Evolutionary conservation across 2,888 invertebrate genomes (phyloP), one percentile per base, ranked within the genome.

Genomic region (Antheraea yamamai): DNA sequence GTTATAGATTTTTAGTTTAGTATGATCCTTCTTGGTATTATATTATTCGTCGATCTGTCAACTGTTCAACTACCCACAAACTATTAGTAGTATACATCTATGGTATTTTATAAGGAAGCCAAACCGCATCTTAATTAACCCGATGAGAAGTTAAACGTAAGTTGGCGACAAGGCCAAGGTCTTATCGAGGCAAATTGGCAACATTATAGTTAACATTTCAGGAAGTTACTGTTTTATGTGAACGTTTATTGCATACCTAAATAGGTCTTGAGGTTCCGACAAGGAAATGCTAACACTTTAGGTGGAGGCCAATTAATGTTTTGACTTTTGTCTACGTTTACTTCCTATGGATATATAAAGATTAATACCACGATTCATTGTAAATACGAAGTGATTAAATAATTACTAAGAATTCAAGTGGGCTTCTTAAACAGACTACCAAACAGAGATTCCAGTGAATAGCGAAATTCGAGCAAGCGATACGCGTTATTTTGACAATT

Each of bases 111-210:
- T 20, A 30, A 66, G 30, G 64, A 30, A 66, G 12, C 26, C 64
- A 26, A 66, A 66, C 26, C 30, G 30, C 64, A 66, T 66, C 16
- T 66, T 66, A 66, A 66, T 30, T 66, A 16, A 30, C 16, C 47
- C 64, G 26, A 30, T 26, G 26, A 66, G 30, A 30, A 66, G 64
- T 30, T 30, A 26, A 26, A 66, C 16, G 18, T 30, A 66, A 30
- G 64, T 30, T 30, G 64, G 64, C 26, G 30, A 30, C 30, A 66
- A 66, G 64, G 64, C 18, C 64, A 30, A 30, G 30, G 30, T 30
- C 30, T 66, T 66, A 66, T 66, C 70, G 39, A 70, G 70, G 70
- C 39, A 39, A 70, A 70, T 39, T 39, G 39, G n/a, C 70, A 70
- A 39, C n/a, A 39, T 20, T 70, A 66, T 30, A 35, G 39, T 70